These are phyloP conservation scores for Conger conger DNA, from an alignment of 2,113 vertebrate genomes.

Conservation along the genomic window DNA sequence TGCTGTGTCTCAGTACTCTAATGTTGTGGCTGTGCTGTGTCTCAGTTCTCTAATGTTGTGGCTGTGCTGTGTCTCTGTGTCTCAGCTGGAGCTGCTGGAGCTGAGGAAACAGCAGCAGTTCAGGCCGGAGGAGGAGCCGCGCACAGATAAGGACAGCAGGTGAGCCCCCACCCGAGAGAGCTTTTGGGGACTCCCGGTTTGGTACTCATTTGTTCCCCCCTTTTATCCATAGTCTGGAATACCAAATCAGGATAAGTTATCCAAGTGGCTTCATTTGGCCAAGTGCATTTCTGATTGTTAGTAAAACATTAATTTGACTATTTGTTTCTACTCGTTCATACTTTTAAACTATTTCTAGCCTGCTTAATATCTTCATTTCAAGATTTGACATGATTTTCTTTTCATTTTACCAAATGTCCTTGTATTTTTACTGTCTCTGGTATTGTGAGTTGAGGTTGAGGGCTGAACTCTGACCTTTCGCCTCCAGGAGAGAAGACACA, in stretches of 20 bases:
- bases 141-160: constrained; percentile 71
- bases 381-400: neutral
- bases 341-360: too few relatives aligned
- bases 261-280: too few relatives aligned
- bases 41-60: neutral
- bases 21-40: neutral
- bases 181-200: neutral
- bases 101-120: constrained; percentile 63
- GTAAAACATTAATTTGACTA: too few relatives aligned
- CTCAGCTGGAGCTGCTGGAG: constrained; percentile 82
- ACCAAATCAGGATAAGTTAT: neutral
- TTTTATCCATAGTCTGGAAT: too few relatives aligned
- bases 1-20: neutral
- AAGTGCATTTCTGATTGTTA: too few relatives aligned
- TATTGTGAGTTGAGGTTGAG: neutral
- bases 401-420: neutral
- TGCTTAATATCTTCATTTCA: too few relatives aligned
- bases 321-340: too few relatives aligned
- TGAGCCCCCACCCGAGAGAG: constrained; percentile 43
- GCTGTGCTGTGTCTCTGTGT: neutral
- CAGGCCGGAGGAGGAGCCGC: constrained; percentile 45
- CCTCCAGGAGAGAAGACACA: constrained; percentile 70
- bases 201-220: too few relatives aligned
- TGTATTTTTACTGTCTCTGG: neutral
- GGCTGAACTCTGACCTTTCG: constrained; percentile 23